A percentile compares a stretch with the other conserved stretches of the same genome.
phyloP scores from a whole-genome alignment of 2,888 invertebrate genomes.

The Andricus quercusramuli region DNA sequence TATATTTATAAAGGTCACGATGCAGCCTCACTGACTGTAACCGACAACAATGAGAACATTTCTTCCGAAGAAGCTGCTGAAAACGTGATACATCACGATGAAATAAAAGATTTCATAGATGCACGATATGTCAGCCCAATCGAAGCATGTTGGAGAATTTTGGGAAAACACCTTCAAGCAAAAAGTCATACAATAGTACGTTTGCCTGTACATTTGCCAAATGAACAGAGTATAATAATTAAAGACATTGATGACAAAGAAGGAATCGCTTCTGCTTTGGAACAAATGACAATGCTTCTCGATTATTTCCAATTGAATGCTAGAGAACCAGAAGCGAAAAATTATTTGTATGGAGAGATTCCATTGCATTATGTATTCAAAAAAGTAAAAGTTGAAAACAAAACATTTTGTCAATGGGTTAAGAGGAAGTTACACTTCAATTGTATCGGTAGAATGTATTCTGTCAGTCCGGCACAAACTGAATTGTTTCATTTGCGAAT shows the following conservation, averaged over 20 bases:
- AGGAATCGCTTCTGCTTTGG: too few species aligned
- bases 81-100: too few species aligned
- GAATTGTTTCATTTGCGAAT: slow-evolving; percentile 62
- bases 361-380: too few species aligned
- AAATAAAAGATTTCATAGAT: too few species aligned
- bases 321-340: too few species aligned
- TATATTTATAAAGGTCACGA: slow-evolving; percentile 52
- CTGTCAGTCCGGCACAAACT: slow-evolving; percentile 55
- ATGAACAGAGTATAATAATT: slow-evolving; percentile 19
- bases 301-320: too few species aligned
- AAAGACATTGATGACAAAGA: too few species aligned
- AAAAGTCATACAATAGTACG: slow-evolving; percentile 53
- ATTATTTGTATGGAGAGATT: too few species aligned
- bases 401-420: background rate
- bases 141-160: too few species aligned
- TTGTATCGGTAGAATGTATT: slow-evolving; percentile 59
- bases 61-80: slow-evolving; percentile 5
- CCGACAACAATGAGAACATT: too few species aligned
- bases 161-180: slow-evolving; percentile 39
- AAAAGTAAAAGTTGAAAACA: too few species aligned
- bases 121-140: slow-evolving; percentile 42
- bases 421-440: slow-evolving; percentile 44
- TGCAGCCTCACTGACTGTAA: slow-evolving; percentile 26
- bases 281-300: too few species aligned
- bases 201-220: slow-evolving; percentile 52